Percentiles rank a stretch among this genome's conserved stretches.
phyloP scores from a whole-genome alignment of 2,113 vertebrate species.

The Mastomys natalensis region DNA sequence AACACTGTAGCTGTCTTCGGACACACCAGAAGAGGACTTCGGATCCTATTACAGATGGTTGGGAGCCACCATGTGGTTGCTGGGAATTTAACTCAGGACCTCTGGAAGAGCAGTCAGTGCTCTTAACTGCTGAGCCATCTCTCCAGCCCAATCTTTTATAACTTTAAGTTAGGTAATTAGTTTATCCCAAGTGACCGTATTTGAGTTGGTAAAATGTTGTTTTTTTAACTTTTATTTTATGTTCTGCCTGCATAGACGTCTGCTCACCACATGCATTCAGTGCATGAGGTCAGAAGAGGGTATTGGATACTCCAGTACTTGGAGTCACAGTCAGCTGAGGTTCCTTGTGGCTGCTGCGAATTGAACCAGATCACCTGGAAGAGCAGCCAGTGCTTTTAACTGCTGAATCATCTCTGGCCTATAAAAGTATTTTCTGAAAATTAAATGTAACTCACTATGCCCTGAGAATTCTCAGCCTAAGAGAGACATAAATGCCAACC shows the following conservation, averaged over 20 bases:
- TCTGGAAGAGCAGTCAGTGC: too few species aligned
- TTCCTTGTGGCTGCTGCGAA: background rate
- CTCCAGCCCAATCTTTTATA: background rate
- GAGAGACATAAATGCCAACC: background rate
- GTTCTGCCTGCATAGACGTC: background rate
- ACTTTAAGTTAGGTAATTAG: background rate
- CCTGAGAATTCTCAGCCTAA: background rate
- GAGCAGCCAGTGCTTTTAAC: background rate
- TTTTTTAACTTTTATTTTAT: background rate
- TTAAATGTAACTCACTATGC: background rate
- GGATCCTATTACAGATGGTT: too few species aligned
- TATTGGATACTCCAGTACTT: background rate
- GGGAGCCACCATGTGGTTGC: too few species aligned
- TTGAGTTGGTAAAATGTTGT: background rate
- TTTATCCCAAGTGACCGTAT: background rate
- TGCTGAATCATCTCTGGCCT: background rate
- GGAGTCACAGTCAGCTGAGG: background rate
- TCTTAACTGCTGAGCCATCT: too few species aligned
- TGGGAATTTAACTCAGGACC: too few species aligned
- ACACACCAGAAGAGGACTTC: too few species aligned
- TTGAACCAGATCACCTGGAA: background rate
- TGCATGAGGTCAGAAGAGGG: background rate
- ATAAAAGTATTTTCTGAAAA: slow-evolving; percentile 25
- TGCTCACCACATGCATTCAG: background rate
- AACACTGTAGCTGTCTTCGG: too few species aligned